Evolutionary conservation across 1,140 invertebrate species (phyloP).

Genomic region (Ganaspis sp.): DNA sequence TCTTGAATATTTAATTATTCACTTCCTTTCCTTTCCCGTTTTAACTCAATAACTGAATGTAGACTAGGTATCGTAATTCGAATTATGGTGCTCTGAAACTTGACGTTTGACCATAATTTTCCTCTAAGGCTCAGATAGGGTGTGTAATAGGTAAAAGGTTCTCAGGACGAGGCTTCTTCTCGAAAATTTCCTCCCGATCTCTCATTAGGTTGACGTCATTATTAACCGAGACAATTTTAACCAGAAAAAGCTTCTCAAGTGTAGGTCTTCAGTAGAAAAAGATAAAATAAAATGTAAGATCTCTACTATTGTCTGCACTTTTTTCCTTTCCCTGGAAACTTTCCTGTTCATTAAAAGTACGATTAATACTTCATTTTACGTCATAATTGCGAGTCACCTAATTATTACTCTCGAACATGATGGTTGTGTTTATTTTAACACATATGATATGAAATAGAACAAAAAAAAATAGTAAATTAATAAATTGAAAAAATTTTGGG

Average conservation of each 20-base stretch:
- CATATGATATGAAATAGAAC: too few relatives aligned
- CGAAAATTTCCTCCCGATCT: constrained; percentile 8
- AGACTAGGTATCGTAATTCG: constrained; percentile 38
- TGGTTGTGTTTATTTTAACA: neutral
- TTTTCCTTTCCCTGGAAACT: neutral
- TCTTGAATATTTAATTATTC: neutral
- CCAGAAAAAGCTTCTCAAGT: neutral
- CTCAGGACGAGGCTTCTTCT: constrained; percentile 31
- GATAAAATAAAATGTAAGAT: too few relatives aligned
- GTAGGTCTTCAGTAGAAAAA: neutral
- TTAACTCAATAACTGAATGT: neutral
- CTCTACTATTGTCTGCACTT: neutral
- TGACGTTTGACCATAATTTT: constrained; percentile 48
- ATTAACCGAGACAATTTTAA: constrained; percentile 14
- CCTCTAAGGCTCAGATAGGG: constrained; percentile 32
- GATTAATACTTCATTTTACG: constrained; percentile 11
- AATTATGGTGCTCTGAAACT: constrained; percentile 46
- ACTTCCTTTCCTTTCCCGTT: neutral
- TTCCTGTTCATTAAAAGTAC: neutral
- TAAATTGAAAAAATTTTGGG: too few relatives aligned
- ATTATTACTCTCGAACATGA: neutral
- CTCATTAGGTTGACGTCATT: constrained; percentile 1
- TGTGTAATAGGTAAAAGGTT: constrained; percentile 18
- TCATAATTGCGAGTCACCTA: neutral
- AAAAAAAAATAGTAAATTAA: too few relatives aligned